These are phyloP conservation scores for Catocala sponsa DNA, from an alignment of 2,888 invertebrate species.

Conservation along the genomic window DNA sequence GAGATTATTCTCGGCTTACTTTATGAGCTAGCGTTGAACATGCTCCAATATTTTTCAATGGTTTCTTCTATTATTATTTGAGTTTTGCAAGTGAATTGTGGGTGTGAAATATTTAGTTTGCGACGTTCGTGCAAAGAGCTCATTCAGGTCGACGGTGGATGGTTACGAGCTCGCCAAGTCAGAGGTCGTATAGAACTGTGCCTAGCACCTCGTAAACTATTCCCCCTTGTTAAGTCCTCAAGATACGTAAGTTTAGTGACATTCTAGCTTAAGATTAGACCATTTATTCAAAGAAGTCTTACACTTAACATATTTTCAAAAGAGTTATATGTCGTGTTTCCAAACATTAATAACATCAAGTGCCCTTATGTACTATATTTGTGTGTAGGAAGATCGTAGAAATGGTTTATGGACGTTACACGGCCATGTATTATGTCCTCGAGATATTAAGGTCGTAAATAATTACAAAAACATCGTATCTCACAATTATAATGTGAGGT, in stretches of 20 bases:
- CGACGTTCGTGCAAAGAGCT: slow-evolving; percentile 49
- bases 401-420: slow-evolving; percentile 30
- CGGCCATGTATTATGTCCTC: slow-evolving; percentile 54
- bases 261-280: slow-evolving; percentile 19
- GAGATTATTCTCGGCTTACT: slow-evolving; percentile 66
- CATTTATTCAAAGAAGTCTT: no score
- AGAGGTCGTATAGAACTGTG: slow-evolving; percentile 52
- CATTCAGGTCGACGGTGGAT: slow-evolving; percentile 54
- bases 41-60: slow-evolving; percentile 59
- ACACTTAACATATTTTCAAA: no score
- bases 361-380: slow-evolving; percentile 7
- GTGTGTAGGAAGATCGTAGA: slow-evolving; percentile 18
- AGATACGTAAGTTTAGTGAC: slow-evolving; percentile 23
- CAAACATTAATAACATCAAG: slow-evolving; percentile 7
- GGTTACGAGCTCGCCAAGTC: slow-evolving; percentile 51
- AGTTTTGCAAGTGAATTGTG: slow-evolving; percentile 41
- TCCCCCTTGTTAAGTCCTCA: slow-evolving; percentile 52
- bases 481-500: slow-evolving; percentile 73
- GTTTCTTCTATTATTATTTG: slow-evolving; percentile 51
- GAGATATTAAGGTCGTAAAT: slow-evolving; percentile 69
- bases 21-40: slow-evolving; percentile 58
- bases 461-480: slow-evolving; percentile 72
- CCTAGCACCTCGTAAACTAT: slow-evolving; percentile 63
- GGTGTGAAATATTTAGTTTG: slow-evolving; percentile 48
- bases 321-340: not conserved